Conservation (phyloP, 2,113 vertebrate species). For the Seriola aureovittata region DNA sequence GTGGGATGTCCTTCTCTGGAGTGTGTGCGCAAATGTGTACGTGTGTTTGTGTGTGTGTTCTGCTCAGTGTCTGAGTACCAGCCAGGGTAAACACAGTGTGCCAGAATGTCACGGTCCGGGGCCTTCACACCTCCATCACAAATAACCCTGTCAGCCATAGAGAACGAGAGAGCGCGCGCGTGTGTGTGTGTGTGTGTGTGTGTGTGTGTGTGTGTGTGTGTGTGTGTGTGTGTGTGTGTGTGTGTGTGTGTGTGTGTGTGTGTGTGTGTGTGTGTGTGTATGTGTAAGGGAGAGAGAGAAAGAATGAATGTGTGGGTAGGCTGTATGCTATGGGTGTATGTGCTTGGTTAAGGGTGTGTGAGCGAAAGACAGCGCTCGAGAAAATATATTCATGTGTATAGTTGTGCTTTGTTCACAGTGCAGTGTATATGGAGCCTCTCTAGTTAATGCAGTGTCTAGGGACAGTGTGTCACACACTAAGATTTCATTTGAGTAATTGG, state of each 20-base stretch:
- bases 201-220: background rate
- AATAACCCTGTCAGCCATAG: constrained; percentile 72
- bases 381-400: constrained; percentile 35
- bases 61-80: constrained; percentile 67
- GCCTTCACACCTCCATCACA: constrained; percentile 77
- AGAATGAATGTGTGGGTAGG: constrained; percentile 48
- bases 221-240: background rate
- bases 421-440: constrained; percentile 37
- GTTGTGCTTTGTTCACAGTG: constrained; percentile 35
- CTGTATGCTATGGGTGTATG: constrained; percentile 37
- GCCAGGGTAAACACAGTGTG: constrained; percentile 74
- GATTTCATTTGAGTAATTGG: constrained; percentile 42
- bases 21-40: constrained; percentile 28
- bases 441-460: constrained; percentile 38
- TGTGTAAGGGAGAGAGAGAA: background rate
- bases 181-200: constrained; percentile 7
- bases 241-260: background rate
- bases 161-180: constrained; percentile 9
- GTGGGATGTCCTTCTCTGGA: constrained; percentile 57
- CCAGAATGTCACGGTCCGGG: constrained; percentile 76
- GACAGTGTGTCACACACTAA: constrained; percentile 41
- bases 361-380: constrained; percentile 22
- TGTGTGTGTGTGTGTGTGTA: constrained; percentile 10
- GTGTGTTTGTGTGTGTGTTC: constrained; percentile 45
- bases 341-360: constrained; percentile 40